Percentiles rank a stretch among this genome's conserved stretches.
These are phyloP conservation scores for Platichthys flesus DNA, from an alignment of 2,113 vertebrate genomes.

Conservation along the genomic window DNA sequence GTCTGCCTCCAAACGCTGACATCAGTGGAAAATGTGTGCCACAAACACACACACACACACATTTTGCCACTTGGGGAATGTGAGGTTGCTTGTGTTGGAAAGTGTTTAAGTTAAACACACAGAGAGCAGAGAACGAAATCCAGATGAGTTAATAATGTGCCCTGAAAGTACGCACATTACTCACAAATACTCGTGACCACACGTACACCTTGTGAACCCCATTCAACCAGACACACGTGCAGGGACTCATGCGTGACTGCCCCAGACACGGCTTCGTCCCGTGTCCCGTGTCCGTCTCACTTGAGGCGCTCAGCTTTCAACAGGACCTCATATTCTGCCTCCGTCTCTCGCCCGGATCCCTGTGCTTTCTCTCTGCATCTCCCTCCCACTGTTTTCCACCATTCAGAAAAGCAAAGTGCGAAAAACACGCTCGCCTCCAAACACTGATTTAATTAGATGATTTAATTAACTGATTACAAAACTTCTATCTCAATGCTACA, in stretches of 20 bases:
- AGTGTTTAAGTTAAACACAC: slow-evolving; percentile 57
- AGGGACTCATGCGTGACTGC: background rate
- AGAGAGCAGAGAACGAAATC: slow-evolving; percentile 24
- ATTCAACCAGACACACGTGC: slow-evolving; percentile 10
- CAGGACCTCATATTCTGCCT: slow-evolving; percentile 54
- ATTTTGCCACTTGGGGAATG: slow-evolving; percentile 50
- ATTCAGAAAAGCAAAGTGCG: slow-evolving; percentile 70
- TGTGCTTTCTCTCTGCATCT: background rate
- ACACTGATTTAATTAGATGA: slow-evolving; percentile 81
- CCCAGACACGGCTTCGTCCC: background rate
- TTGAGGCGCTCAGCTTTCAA: slow-evolving; percentile 60
- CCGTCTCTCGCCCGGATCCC: background rate
- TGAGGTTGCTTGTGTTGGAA: slow-evolving; percentile 60
- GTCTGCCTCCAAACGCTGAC: slow-evolving; percentile 60
- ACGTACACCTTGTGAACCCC: background rate
- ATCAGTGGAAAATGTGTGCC: slow-evolving; percentile 67
- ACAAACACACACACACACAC: slow-evolving; percentile 26
- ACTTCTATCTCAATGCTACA: slow-evolving; percentile 73
- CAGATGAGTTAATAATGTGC: slow-evolving; percentile 60
- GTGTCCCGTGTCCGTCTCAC: slow-evolving; percentile 31
- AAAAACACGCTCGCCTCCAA: slow-evolving; percentile 73
- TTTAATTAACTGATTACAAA: slow-evolving; percentile 83
- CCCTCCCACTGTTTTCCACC: slow-evolving; percentile 54
- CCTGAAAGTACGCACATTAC: slow-evolving; percentile 18
- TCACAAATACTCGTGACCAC: slow-evolving; percentile 6